These are phyloP conservation scores for Theodoxus fluviatilis DNA, from an alignment of 2,888 invertebrate species.

Conservation along the genomic window DNA sequence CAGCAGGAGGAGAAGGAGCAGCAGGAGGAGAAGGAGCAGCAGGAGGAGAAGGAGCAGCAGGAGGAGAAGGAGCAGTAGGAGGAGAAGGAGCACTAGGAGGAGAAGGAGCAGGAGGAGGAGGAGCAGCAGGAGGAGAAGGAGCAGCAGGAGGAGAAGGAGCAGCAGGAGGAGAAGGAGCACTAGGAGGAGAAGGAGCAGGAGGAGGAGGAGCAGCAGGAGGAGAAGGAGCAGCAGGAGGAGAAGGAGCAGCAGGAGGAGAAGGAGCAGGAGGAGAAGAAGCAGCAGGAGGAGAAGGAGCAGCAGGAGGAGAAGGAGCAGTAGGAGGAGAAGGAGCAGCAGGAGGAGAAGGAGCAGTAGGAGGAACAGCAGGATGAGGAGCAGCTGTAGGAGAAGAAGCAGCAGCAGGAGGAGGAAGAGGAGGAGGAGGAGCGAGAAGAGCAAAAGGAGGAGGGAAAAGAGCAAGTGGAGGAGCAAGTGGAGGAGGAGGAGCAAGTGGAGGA, in stretches of 20 bases:
- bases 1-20: no score
- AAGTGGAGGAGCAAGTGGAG: no score
- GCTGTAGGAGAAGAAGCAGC: constrained; percentile 2
- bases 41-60: constrained; percentile 18
- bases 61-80: not conserved
- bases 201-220: not conserved
- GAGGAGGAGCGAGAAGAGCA: no score
- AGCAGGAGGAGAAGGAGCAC: not conserved
- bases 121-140: constrained; percentile 14
- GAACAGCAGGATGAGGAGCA: not conserved
- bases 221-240: constrained; percentile 17
- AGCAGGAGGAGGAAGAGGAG: constrained; percentile 10
- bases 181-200: not conserved
- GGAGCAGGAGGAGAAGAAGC: constrained; percentile 10
- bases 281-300: constrained; percentile 12
- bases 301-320: constrained; percentile 10
- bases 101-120: constrained; percentile 18
- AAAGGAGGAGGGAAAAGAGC: no score
- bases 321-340: not conserved
- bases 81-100: constrained; percentile 16
- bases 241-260: constrained; percentile 9
- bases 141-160: not conserved
- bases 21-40: no score
- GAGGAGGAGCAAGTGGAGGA: no score
- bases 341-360: constrained; percentile 14